phyloP scores from a whole-genome alignment of 2,888 invertebrate species.

The Chloromyia formosa region DNA sequence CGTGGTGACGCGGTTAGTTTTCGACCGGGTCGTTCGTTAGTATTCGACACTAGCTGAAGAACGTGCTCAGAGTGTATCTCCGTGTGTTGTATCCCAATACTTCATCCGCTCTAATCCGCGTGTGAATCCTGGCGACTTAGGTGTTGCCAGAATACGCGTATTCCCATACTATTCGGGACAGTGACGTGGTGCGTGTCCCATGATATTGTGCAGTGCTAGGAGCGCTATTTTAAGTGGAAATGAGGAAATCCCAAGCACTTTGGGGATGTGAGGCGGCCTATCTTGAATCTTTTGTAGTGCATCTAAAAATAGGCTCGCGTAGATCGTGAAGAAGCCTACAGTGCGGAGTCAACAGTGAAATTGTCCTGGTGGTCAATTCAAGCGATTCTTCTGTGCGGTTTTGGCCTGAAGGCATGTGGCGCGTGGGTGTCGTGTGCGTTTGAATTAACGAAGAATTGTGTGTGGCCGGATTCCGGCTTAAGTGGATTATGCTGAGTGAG shows the following conservation, averaged over 20 bases:
- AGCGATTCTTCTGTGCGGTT: background rate
- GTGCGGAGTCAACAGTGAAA: background rate
- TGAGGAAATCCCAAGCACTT: constrained; percentile 26
- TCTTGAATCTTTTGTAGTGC: constrained; percentile 7
- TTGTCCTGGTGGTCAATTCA: constrained; percentile 26
- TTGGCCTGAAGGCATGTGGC: constrained; percentile 11
- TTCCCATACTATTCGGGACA: background rate
- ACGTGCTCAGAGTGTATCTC: background rate
- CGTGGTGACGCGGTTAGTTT: background rate
- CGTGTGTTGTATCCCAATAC: background rate
- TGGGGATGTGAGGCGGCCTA: background rate
- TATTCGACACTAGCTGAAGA: background rate
- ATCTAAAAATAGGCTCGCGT: constrained; percentile 34
- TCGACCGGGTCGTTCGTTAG: background rate
- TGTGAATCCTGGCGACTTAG: background rate
- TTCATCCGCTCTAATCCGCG: background rate
- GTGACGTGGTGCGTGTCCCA: background rate
- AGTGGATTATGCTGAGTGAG: constrained; percentile 35
- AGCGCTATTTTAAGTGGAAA: constrained; percentile 15
- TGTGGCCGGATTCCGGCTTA: constrained; percentile 18
- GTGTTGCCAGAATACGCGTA: constrained; percentile 20
- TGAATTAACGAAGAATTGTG: constrained; percentile 1
- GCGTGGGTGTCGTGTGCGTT: constrained; percentile 25
- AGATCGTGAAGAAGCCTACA: background rate
- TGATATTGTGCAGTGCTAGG: constrained; percentile 1